Base-by-base conservation (phyloP, 2,113 vertebrate species). In the Aphyosemion australe region DNA sequence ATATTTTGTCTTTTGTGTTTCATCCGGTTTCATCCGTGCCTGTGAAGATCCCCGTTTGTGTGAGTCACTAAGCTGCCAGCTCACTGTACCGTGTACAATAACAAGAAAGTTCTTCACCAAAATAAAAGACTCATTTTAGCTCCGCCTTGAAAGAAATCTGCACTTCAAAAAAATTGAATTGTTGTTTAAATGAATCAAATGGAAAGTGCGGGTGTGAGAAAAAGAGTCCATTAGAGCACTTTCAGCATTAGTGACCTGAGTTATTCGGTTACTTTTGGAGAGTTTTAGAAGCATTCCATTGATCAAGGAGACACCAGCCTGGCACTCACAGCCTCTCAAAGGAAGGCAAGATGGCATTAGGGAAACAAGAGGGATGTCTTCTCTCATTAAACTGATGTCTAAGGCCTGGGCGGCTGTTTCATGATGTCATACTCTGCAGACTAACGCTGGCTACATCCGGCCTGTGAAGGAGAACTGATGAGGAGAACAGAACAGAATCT, bases 151-250 rank as follows among this genome's bases (percentile, higher is more conserved):
- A 59, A 58, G 60, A 74, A 82, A 81, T 67, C 21, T 50, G 15
- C 61, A 71, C 43, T 54, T 80, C 46, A 69, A 72, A 55, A 5
- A 61, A 86, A 82, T 76, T 71, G 59, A 81, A 86, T 82, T 87
- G 67, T 59, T 69, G 52, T 78, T 74, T 12, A 68, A 79, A 76
- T 72, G 37, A 87, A 85, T 90, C 68, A 78, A 85, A 85, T 79
- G 63, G 32, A 80, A 75, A 59, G 61, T 61, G 79, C 65, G 77
- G 16, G 70, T 59, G 66, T 49, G 64, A 70, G 71, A 77, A 71
- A 45, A 71, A 46, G 34, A 75, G 59, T 83, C 75, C 87, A 86
- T 89, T 87, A 85, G 80, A 79, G 83, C 81, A 80, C 83, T 89
- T 78, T 62, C 45, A 57, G 72, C 68, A 70, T 80, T 78, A 67